phyloP scores from a whole-genome alignment of 2,888 invertebrate species.

The Xestoiulus laeticollis region DNA sequence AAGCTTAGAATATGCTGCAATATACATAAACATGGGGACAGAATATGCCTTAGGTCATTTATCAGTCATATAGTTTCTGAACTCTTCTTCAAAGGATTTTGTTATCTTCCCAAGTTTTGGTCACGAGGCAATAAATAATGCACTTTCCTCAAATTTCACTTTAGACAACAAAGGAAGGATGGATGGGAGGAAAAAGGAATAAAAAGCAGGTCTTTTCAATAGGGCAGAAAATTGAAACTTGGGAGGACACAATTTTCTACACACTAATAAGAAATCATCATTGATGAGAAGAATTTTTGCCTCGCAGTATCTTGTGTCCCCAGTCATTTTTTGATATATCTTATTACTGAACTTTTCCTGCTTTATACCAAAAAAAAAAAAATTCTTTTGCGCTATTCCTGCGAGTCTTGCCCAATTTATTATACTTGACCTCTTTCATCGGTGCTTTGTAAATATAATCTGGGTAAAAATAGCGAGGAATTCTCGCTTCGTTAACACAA shows the following conservation, averaged over 20 bases:
- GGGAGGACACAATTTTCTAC: neutral
- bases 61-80: neutral
- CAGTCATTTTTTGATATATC: neutral
- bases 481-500: neutral
- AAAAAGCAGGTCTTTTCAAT: neutral
- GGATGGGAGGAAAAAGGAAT: neutral
- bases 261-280: neutral
- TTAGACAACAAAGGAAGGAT: neutral
- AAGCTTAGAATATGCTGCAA: neutral
- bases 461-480: neutral
- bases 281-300: constrained; percentile 8
- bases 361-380: no score
- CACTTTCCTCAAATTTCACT: constrained; percentile 12
- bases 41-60: neutral
- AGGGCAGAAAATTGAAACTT: neutral
- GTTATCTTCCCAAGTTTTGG: neutral
- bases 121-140: neutral
- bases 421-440: neutral
- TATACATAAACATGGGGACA: no score
- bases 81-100: neutral
- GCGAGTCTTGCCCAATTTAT: neutral
- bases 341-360: neutral
- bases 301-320: neutral
- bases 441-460: neutral
- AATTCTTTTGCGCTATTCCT: neutral